Evolutionary conservation across 2,113 vertebrate species (phyloP).

Genomic region (Myotis lucifugus): DNA sequence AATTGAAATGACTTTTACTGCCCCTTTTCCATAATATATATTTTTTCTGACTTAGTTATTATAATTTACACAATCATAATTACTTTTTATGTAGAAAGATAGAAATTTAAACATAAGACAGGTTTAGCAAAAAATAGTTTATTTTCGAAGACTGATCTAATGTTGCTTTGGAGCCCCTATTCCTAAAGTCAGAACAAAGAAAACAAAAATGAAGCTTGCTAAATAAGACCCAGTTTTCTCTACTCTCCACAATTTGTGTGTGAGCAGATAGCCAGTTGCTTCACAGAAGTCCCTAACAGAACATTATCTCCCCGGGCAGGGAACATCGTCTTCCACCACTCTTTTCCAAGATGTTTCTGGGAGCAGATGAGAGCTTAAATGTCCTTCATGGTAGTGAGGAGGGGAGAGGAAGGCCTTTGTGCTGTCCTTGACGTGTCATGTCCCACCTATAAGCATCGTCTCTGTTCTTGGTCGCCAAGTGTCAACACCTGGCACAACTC

Average conservation of each 20-base stretch:
- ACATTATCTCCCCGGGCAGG: not conserved
- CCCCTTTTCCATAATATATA: not conserved
- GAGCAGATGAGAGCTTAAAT: not conserved
- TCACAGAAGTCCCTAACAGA: not conserved
- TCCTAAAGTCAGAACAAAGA: not conserved
- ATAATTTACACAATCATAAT: conserved; percentile 31
- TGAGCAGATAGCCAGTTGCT: not conserved
- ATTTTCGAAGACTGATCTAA: not conserved
- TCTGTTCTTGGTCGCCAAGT: not conserved
- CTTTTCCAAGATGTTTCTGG: not conserved
- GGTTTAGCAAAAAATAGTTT: not conserved
- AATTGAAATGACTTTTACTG: not conserved
- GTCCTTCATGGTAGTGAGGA: not conserved
- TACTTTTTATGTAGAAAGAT: not conserved
- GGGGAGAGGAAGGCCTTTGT: not conserved
- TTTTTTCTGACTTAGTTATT: conserved; percentile 34
- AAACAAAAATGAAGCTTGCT: not conserved
- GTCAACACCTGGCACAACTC: not conserved
- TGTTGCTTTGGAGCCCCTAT: not conserved
- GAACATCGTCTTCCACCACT: not conserved
- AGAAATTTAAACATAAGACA: not conserved
- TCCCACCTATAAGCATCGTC: not conserved
- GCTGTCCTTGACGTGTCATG: not conserved
- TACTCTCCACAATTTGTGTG: not conserved
- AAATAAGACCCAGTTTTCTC: not conserved